Conservation (phyloP, 2,888 invertebrate genomes). For the Ectobius pallidus region DNA sequence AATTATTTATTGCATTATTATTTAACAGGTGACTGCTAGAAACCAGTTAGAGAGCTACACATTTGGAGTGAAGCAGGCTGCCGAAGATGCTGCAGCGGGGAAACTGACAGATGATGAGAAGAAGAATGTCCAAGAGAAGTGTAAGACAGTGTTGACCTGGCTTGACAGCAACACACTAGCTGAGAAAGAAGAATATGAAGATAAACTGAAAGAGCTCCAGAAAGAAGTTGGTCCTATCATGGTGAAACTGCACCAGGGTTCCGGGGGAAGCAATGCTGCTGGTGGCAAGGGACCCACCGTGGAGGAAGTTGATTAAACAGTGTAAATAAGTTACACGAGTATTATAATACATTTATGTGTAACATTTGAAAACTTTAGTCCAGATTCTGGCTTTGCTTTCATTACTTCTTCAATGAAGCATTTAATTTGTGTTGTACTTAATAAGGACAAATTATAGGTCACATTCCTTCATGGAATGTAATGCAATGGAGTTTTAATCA, state of each 20-base stretch:
- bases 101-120: conserved; percentile 72
- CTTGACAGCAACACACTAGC: conserved; percentile 80
- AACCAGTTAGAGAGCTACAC: conserved; percentile 80
- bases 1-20: too few species aligned
- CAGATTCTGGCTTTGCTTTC: too few species aligned
- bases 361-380: too few species aligned
- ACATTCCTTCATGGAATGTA: too few species aligned
- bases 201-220: conserved; percentile 77
- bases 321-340: background rate
- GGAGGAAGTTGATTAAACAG: conserved; percentile 56
- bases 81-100: conserved; percentile 63
- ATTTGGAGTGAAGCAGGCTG: conserved; percentile 71
- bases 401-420: too few species aligned
- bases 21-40: conserved; percentile 66
- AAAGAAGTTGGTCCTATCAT: conserved; percentile 78
- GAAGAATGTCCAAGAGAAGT: conserved; percentile 69
- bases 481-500: too few species aligned
- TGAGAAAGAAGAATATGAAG: conserved; percentile 77
- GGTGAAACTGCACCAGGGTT: conserved; percentile 75
- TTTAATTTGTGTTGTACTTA: too few species aligned
- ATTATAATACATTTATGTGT: too few species aligned
- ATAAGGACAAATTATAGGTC: too few species aligned
- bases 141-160: conserved; percentile 76
- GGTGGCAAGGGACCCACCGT: conserved; percentile 54
- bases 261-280: conserved; percentile 54